Base-by-base conservation (phyloP, 2,797 vertebrate species). In the Pogoniulus pusillus region DNA sequence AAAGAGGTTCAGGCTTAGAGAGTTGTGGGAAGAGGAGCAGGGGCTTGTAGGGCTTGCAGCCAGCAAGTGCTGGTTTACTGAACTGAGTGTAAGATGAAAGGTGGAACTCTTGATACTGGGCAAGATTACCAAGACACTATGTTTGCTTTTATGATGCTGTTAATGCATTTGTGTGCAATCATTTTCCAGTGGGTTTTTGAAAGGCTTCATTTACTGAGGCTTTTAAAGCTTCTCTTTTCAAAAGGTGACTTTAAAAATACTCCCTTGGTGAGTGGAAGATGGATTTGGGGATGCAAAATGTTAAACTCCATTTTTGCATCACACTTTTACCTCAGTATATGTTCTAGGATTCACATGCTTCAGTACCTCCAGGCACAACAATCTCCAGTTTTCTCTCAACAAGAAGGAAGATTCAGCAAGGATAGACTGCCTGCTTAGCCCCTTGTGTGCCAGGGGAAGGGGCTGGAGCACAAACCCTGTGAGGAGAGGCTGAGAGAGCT, bases 51-150 rank as follows among this genome's bases (percentile, higher is more conserved):
- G 37, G 35, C 10, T 7, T 49, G 12, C 60, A 91, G 64, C 16
- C 65, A 75, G 26, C 7, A 71, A 57, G 37, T 77, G 26, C 23
- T 73, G 43, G 6, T 65, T 60, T 77, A 29, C 27, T 65, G 37
- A 80, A 37, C 17, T 62, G 66, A 34, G 9, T 51, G 10, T 10
- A 16, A 79, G 35, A 24, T 29, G 70, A 66, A 85, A 75, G 27
- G 57, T 69, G 23, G 60, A n/a, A 20, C 16, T 39, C 81, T 87
- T 87, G 76, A 3, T 87, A 29, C 20, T 60, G 87, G 26, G 16
- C 62, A 89, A 39, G 43, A 51, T 86, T 54, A 24, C 20, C 3
- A 27, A 45, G 77, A 6, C 5, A 2, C 27, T 35, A 0, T 0
- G 1, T 34, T 86, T 59, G 41, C 6, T 45, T 91, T 91, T 84